Evolutionary conservation across 2,797 vertebrate genomes (phyloP).

Genomic region (Anas bernieri): DNA sequence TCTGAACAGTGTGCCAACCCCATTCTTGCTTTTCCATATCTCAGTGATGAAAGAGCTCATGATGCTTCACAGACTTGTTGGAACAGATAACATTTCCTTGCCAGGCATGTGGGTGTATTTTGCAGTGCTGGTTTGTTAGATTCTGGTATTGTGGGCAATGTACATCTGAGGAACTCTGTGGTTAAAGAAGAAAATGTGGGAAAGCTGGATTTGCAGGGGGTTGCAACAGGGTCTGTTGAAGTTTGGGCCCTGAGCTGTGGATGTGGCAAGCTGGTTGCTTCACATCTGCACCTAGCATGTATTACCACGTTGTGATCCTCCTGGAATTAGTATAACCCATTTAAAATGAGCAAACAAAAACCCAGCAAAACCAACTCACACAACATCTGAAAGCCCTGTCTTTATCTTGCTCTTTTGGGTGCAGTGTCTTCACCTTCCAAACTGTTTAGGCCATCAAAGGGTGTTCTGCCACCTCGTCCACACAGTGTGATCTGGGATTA

Average conservation of each 20-base stretch:
- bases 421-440: neutral
- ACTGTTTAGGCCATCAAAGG: neutral
- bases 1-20: neutral
- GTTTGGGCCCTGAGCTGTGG: neutral
- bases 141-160: neutral
- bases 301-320: neutral
- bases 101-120: conserved; percentile 17
- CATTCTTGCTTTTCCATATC: neutral
- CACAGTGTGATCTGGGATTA: neutral
- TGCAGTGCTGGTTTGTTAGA: neutral
- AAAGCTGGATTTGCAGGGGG: conserved; percentile 22
- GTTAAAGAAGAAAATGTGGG: neutral
- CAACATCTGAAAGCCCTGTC: neutral
- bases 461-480: neutral
- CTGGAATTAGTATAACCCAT: neutral
- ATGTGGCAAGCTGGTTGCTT: neutral
- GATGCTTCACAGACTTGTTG: neutral
- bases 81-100: neutral
- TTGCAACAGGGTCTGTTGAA: neutral
- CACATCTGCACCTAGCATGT: neutral
- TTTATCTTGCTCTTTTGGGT: neutral
- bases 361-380: neutral
- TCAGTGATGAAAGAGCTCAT: neutral
- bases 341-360: neutral
- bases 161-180: neutral